These are phyloP conservation scores for Corydoras maculifer DNA, from an alignment of 2,113 vertebrate species.

Conservation along the genomic window DNA sequence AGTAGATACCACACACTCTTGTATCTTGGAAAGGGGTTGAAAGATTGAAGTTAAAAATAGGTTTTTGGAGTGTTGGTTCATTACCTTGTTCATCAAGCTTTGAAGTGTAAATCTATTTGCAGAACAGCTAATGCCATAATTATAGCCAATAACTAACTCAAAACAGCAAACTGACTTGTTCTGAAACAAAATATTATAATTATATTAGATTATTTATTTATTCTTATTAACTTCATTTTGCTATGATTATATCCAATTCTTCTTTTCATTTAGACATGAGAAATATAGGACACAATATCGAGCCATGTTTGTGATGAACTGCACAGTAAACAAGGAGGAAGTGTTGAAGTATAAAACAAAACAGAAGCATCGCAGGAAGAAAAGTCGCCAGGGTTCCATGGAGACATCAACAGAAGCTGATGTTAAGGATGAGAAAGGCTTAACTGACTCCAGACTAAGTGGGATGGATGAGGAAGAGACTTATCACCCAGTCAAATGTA, in stretches of 20 bases:
- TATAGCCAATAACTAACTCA: no score
- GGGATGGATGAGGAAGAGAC: conserved; percentile 70
- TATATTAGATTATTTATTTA: no score
- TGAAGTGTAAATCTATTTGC: no score
- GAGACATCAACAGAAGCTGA: conserved; percentile 30
- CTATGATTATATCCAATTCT: neutral
- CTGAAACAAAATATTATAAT: no score
- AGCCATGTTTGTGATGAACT: conserved; percentile 99
- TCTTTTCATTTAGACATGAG: conserved; percentile 74
- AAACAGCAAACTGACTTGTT: no score
- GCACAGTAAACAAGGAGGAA: conserved; percentile 80
- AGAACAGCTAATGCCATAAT: no score
- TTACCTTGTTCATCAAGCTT: no score
- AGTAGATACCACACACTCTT: no score
- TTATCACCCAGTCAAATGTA: conserved; percentile 86
- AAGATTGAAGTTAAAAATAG: no score
- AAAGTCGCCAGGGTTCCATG: conserved; percentile 14
- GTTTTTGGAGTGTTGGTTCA: no score
- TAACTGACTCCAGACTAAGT: conserved; percentile 40
- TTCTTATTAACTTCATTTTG: neutral
- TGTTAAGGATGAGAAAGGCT: conserved; percentile 36
- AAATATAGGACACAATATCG: conserved; percentile 91
- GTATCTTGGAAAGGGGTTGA: no score
- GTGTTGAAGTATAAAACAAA: conserved; percentile 74
- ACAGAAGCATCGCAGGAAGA: conserved; percentile 63